phyloP scores from a whole-genome alignment of 1,140 invertebrate species.

The Microvelia longipes region DNA sequence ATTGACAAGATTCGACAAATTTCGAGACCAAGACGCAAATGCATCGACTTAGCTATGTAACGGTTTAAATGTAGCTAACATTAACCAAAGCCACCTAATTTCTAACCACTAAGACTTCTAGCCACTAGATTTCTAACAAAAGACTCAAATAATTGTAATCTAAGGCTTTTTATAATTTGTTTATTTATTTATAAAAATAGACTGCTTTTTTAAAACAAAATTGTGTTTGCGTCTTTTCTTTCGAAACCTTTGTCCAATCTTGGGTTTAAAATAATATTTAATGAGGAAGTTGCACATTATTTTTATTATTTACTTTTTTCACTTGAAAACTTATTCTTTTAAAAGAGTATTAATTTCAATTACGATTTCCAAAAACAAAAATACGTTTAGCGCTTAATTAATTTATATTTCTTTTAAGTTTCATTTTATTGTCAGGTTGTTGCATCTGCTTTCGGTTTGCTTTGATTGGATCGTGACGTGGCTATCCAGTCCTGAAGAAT shows the following conservation, averaged over 20 bases:
- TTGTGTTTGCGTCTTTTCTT: constrained; percentile 10
- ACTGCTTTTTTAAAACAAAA: neutral
- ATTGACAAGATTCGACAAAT: neutral
- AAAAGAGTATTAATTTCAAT: no score
- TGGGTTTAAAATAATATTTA: neutral
- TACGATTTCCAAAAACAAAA: no score
- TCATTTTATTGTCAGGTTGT: no score
- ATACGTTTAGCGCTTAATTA: no score
- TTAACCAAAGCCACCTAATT: constrained; percentile 4
- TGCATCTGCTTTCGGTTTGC: no score
- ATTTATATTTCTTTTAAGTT: no score
- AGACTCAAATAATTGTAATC: neutral
- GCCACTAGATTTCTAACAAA: neutral
- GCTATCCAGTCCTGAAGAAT: no score
- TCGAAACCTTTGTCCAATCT: neutral
- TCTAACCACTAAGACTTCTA: neutral
- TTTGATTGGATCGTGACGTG: no score
- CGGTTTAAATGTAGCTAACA: neutral
- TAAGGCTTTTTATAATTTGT: neutral
- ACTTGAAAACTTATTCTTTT: no score
- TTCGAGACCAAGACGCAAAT: constrained; percentile 1
- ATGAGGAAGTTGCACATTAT: neutral
- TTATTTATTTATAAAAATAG: neutral
- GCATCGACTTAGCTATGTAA: neutral
- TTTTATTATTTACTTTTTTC: no score